Evolutionary conservation across 2,888 invertebrate genomes (phyloP), one percentile per base, ranked within the genome.

Genomic region (Neoascia interrupta): DNA sequence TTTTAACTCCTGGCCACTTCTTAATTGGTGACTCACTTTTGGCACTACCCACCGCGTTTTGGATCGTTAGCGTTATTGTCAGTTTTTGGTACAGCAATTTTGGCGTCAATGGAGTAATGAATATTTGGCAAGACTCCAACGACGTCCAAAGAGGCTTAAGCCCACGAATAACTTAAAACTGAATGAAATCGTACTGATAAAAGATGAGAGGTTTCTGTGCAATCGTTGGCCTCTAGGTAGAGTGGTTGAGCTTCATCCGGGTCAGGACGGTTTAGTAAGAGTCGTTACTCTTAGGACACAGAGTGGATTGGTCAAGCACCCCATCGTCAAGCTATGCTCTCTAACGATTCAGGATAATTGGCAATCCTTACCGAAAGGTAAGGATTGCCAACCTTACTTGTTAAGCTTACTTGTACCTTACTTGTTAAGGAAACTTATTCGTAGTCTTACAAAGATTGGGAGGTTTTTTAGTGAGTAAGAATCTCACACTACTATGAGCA

Each of bases 281-380:
- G 56, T 56, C 15, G 41, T 56, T 15, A 56, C 56, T 8, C 19
- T 56, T 5, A 56, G 18, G 8, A 41, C 19, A 21, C 31, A 36
- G 5, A 23, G 37, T 8, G 53, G 37, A 13, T 28, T 36, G 19
- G 10, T 45, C 36, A 26, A 15, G n/a, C 2, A 36, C 58, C 11
- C 8, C 39, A 6, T 18, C 84, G 2, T 6, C 11, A 39, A 39
- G 15, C 8, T 15, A 11, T 39, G 39, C 11, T 15, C 15, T 13
- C 21, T 43, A 10, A 10, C 43, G 0, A 21, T 21, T 43, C 18
- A 83, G 84, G 47, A 53, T 84, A 5, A 63, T 84, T 4, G 84
- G 84, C 49, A n/a, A n/a, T n/a, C n/a, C n/a, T n/a, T n/a, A n/a
- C n/a, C n/a, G n/a, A n/a, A n/a, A n/a, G n/a, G n/a, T n/a, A n/a